These are phyloP conservation scores for Sinonovacula constricta DNA, from an alignment of 1,140 invertebrate genomes.

Conservation along the genomic window DNA sequence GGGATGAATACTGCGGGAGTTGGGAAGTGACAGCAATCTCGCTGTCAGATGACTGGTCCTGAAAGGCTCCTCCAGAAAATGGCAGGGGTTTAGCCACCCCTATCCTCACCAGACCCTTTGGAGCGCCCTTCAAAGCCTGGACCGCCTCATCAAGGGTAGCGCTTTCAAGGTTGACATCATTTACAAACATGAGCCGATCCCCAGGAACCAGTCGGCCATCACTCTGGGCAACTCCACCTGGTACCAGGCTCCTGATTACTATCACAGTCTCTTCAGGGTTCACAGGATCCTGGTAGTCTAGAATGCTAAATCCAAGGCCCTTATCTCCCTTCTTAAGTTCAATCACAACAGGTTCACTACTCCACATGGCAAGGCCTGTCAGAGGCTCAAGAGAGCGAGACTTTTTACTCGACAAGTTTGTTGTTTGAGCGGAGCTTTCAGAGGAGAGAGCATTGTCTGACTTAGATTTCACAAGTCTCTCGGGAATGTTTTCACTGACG, in stretches of 20 bases:
- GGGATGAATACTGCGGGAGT: constrained; percentile 14
- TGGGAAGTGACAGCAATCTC: constrained; percentile 22
- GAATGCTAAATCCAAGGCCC: constrained; percentile 98
- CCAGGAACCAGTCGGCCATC: constrained; percentile 98
- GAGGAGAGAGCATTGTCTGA: constrained; percentile 90
- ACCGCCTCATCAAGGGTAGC: constrained; percentile 97
- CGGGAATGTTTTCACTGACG: constrained; percentile 74
- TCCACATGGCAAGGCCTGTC: constrained; percentile 99
- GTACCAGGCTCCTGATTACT: constrained; percentile 98
- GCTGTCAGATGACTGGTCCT: constrained; percentile 16
- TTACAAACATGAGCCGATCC: constrained; percentile 97
- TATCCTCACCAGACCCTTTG: constrained; percentile 94
- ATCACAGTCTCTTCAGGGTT: constrained; percentile 88
- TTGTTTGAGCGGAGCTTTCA: constrained; percentile 71
- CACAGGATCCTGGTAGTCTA: constrained; percentile 92
- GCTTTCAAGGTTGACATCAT: constrained; percentile 95
- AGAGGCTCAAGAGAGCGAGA: constrained; percentile 96
- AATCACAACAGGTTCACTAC: constrained; percentile 96
- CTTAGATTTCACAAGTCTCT: constrained; percentile 97
- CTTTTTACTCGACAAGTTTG: constrained; percentile 83
- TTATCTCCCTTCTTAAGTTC: constrained; percentile 97
- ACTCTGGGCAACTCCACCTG: constrained; percentile 96
- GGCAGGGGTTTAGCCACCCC: constrained; percentile 99
- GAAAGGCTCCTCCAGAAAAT: constrained; percentile 82
- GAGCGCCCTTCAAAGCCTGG: constrained; percentile 90